A percentile compares a stretch with the other conserved stretches of the same genome.
phyloP scores from a whole-genome alignment of 2,888 invertebrate genomes.

The Luperina testacea region DNA sequence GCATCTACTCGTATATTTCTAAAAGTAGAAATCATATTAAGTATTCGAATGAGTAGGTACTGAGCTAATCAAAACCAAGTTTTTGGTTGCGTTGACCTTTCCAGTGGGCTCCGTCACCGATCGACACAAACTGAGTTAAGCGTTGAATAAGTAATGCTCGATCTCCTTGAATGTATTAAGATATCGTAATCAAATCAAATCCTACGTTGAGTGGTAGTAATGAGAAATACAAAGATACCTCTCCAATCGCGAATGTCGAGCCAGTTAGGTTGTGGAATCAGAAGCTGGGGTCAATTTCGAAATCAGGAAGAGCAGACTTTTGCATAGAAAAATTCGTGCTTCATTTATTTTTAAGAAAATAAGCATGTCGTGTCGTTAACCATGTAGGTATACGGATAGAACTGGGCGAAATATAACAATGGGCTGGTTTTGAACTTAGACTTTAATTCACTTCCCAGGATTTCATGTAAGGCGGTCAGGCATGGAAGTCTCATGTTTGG shows the following conservation, averaged over 20 bases:
- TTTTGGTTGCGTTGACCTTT: not conserved
- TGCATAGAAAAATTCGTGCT: not conserved
- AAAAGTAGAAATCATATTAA: not conserved
- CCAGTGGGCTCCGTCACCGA: constrained; percentile 7
- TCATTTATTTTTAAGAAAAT: not conserved
- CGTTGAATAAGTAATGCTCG: constrained; percentile 54
- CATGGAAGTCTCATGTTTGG: not conserved
- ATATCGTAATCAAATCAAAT: constrained; percentile 36
- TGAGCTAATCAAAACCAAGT: not conserved
- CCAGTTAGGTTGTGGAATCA: not conserved
- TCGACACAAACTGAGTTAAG: constrained; percentile 34
- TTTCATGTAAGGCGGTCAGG: not conserved
- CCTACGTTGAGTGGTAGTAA: constrained; percentile 25
- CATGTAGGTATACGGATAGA: not conserved
- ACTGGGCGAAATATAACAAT: not conserved
- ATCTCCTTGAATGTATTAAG: constrained; percentile 16
- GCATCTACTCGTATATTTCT: not conserved
- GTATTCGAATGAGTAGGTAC: no score
- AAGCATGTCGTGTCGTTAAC: not conserved
- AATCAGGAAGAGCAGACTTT: not conserved
- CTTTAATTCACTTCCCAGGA: not conserved
- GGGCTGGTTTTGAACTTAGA: not conserved
- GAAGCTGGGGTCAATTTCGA: not conserved
- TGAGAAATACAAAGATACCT: constrained; percentile 28
- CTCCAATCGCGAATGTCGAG: constrained; percentile 1